Conservation (phyloP, 2,888 invertebrate species). For the Drosophila meridiana region DNA sequence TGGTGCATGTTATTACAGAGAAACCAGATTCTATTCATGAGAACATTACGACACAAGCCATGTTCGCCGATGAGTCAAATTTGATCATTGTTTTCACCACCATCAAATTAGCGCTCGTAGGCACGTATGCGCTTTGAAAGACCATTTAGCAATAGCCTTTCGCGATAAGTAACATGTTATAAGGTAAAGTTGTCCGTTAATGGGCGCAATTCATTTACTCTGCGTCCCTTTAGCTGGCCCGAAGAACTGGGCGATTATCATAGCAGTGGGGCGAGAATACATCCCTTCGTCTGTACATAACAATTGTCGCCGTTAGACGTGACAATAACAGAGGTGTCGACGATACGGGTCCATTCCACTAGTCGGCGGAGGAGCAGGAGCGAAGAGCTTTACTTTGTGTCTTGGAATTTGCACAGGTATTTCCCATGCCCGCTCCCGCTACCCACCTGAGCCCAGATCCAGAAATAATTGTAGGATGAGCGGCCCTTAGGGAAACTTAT, state of each 20-base stretch:
- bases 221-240: constrained; percentile 17
- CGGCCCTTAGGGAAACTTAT: constrained; percentile 54
- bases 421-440: constrained; percentile 51
- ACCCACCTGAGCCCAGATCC: not conserved
- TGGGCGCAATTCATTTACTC: constrained; percentile 7
- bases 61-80: not conserved
- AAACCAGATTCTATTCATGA: too few relatives aligned
- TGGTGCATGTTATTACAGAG: too few relatives aligned
- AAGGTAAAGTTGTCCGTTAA: constrained; percentile 13
- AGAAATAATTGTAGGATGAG: constrained; percentile 9
- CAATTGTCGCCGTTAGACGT: constrained; percentile 7
- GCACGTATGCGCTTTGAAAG: constrained; percentile 32
- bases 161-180: constrained; percentile 53
- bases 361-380: constrained; percentile 39
- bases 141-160: constrained; percentile 60
- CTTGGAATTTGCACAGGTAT: constrained; percentile 82
- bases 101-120: too few relatives aligned
- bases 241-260: constrained; percentile 71
- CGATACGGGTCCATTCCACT: constrained; percentile 18
- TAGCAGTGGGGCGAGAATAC: constrained; percentile 44
- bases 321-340: constrained; percentile 34
- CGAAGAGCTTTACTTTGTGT: constrained; percentile 72
- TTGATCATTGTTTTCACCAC: too few relatives aligned
- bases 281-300: constrained; percentile 34
- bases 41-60: too few relatives aligned